Base-by-base conservation (phyloP, 2,797 vertebrate genomes). In the Clarias pachynema region DNA sequence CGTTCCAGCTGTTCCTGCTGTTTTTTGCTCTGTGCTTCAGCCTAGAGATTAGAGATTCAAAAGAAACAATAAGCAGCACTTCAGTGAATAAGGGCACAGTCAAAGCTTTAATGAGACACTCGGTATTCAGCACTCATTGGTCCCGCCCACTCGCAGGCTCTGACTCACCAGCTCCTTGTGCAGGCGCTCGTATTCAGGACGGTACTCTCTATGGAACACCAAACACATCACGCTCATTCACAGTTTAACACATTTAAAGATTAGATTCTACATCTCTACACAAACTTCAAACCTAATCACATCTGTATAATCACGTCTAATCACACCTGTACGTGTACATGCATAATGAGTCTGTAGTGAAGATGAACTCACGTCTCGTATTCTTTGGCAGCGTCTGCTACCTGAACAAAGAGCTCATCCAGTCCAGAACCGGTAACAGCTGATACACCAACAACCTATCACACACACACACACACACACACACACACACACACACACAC, bases 361-460 rank as follows among this genome's bases (percentile, higher is more conserved):
- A 68, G 59, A 44, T 59, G 31, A 62, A 59, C 94, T 95, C 89
- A 99, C 98, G 94, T 96, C 84, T 98, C 97, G 9, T 99, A 99
- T 85, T 99, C 97, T 14, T 96, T 94, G 0, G 94, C 96, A 3
- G 97, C 98, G 24, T 97, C 96, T 77, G 96, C 91, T 72, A 99
- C 95, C 86, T 97, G 96, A 63, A 89, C 86, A 44, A 99, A 97
- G 81, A 99, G 93, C 18, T 98, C 95, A 16, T 97, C 97, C 89
- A 99, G 90, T 70, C 98, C 97, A 0, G 94, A 96, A 59, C 98
- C 98, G 0, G 96, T 95, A 70, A 99, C 96, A 0, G 98, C 96
- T 15, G 98, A 99, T 56, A 99, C 96, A n/a, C 97, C 98, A 34
- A 98, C 97, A 81, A 99, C 97, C 98, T 99, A 90, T 98, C 99